A percentile compares a stretch with the other conserved stretches of the same genome.
These are phyloP conservation scores for Bergia puertoricense DNA, from an alignment of 92 coral and sea anemone species.

Conservation along the genomic window DNA sequence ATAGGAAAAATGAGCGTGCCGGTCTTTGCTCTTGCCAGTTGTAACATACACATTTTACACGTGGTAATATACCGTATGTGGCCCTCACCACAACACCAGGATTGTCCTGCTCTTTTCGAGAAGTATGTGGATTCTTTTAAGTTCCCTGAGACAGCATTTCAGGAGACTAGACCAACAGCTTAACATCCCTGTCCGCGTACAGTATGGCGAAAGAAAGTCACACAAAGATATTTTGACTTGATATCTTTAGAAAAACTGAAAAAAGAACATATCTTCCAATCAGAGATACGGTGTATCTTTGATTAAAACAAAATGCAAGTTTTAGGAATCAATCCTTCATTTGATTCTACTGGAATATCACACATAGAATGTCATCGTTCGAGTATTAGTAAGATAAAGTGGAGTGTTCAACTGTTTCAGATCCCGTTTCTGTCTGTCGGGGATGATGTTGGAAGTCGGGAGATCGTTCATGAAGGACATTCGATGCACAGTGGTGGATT, in stretches of 20 bases:
- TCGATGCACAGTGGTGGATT: slow-evolving; percentile 74
- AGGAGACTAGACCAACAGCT: too few relatives aligned
- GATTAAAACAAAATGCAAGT: neutral
- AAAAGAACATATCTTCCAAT: neutral
- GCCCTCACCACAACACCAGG: too few relatives aligned
- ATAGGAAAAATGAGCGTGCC: neutral
- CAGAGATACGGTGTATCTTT: neutral
- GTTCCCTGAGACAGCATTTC: too few relatives aligned
- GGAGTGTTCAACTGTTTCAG: slow-evolving; percentile 27
- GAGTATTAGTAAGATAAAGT: neutral
- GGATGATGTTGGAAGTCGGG: slow-evolving; percentile 89
- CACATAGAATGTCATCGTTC: neutral
- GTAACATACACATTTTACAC: too few relatives aligned
- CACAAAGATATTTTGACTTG: neutral
- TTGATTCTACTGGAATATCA: neutral
- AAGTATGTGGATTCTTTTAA: too few relatives aligned
- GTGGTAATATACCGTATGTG: too few relatives aligned
- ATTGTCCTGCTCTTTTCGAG: too few relatives aligned
- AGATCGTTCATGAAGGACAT: slow-evolving; percentile 68
- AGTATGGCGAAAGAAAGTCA: too few relatives aligned
- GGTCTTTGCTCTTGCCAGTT: neutral
- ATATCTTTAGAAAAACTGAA: neutral
- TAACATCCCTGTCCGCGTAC: too few relatives aligned
- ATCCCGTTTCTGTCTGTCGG: slow-evolving; percentile 89
- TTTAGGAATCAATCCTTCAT: too few relatives aligned